These are phyloP conservation scores for Eulemur mongoz DNA, from an alignment of 2,797 vertebrate genomes.

Conservation along the genomic window DNA sequence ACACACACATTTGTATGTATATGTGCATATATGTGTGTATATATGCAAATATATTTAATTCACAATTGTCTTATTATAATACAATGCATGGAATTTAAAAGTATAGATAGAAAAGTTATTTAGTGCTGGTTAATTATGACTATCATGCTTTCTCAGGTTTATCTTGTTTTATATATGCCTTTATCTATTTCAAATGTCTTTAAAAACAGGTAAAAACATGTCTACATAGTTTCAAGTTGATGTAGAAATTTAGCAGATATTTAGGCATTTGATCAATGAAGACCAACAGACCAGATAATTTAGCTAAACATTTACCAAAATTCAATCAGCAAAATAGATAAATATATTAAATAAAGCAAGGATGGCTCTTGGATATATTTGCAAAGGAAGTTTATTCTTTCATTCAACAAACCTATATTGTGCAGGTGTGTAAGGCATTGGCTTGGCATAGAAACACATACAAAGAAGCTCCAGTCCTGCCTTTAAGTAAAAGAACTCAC, in stretches of 20 bases:
- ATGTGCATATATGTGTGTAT: too few species aligned
- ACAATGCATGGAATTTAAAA: not conserved
- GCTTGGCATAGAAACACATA: not conserved
- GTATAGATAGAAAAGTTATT: not conserved
- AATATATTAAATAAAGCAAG: not conserved
- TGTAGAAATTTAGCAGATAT: not conserved
- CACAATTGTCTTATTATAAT: not conserved
- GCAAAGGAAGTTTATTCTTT: not conserved
- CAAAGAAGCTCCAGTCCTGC: not conserved
- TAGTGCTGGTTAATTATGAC: not conserved
- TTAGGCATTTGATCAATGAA: slow-evolving; percentile 3
- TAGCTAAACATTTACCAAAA: slow-evolving; percentile 19
- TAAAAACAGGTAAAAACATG: not conserved
- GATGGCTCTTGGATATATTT: not conserved
- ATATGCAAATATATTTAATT: not conserved
- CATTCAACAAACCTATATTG: not conserved
- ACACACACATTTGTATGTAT: not conserved
- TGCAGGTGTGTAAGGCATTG: not conserved
- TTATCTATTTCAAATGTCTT: not conserved
- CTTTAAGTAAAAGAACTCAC: not conserved
- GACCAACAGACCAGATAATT: not conserved
- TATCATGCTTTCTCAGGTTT: not conserved
- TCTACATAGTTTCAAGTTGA: not conserved
- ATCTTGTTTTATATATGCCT: not conserved
- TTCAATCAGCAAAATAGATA: not conserved